Base-by-base conservation (phyloP, 2,113 vertebrate species). In the Electrona antarctica region DNA sequence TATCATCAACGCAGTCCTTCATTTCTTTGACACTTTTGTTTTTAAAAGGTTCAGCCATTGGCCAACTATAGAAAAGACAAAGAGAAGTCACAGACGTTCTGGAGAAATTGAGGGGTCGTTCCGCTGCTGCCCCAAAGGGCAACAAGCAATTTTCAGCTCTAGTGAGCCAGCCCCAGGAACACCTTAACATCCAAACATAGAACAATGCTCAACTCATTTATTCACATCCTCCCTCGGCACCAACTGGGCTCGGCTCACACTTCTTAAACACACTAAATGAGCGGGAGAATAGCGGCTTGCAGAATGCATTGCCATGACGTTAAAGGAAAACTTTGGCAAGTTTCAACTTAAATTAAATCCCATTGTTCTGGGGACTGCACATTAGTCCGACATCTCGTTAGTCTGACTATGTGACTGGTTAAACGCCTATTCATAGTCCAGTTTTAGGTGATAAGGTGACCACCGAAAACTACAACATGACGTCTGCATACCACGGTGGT, bases 61-160 rank as follows among this genome's bases (percentile, higher is more conserved):
- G 63, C 58, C 60, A 33, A 64, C 7, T 29, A 21, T 21, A 60
- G 60, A 78, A 51, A 76, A 71, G 21, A 75, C 60, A 69, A 47
- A 78, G 56, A 62, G 68, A 71, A 71, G 69, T 63, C 69, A 41
- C 29, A 60, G 55, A 77, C 74, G 65, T 59, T 50, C 58, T n/a
- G 56, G 64, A 8, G 15, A 78, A 79, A 78, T 52, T 71, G 54
- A 65, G 64, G 85, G 46, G 79, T 83, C 73, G 69, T 84, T 64
- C 77, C 55, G 77, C 58, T 14, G 69, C 64, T 4, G 73, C 89
- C 87, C 88, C 86, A 74, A 41, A 85, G 87, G 87, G 80, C 88
- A 85, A 2, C 8, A 88, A 70, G 84, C 86, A 92, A 92, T 94
- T 93, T 93, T 93, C 88, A 90, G 92, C 91, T 92, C 90, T 85